Base-by-base conservation (phyloP, 2,888 invertebrate genomes). In the Polydrusus tereticollis region DNA sequence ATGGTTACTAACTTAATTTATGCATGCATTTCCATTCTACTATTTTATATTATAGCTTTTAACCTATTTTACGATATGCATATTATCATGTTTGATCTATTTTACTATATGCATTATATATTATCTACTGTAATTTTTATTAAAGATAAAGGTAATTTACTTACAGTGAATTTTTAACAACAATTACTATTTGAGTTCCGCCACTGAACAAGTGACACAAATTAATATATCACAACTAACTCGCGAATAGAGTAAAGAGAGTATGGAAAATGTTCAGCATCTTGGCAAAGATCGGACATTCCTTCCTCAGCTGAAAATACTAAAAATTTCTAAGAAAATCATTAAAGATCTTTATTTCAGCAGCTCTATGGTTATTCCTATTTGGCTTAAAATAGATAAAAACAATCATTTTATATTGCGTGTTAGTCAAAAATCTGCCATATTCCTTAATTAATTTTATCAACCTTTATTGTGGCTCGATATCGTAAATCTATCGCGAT, bases 401-500 rank as follows among this genome's bases (percentile, higher is more conserved):
- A n/a, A 26, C 26, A 5, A 26, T 26, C 3, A 41, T 59, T 41
- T 23, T 38, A 16, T 59, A 23, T 43, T 59, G 59, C 59, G 59
- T 33, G 21, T 59, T 26, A 41, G 43, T 16, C 21, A 41, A 26
- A n/a, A 41, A 59, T 43, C 50, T 50, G 50, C 50, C 26, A 26
- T 50, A 14, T 23, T 59, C 3, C 23, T 23, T 59, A 41, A 43
- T 43, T 59, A 41, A 59, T 59, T 59, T 59, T 59, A 38, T 23
- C 41, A 43, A 41, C 12, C 41, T 59, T 59, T 59, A 59, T 59
- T 59, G 59, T 21, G 33, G 21, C 36, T 41, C 29, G 26, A 45
- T 52, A 69, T 69, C 64, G 47, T 69, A 69, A 69, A 69, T 69
- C 64, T 69, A 47, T 4, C 58, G 23, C 58, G 58, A 36, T 69